Evolutionary conservation across 2,113 vertebrate genomes (phyloP).

Genomic region (Eptatretus burgeri): DNA sequence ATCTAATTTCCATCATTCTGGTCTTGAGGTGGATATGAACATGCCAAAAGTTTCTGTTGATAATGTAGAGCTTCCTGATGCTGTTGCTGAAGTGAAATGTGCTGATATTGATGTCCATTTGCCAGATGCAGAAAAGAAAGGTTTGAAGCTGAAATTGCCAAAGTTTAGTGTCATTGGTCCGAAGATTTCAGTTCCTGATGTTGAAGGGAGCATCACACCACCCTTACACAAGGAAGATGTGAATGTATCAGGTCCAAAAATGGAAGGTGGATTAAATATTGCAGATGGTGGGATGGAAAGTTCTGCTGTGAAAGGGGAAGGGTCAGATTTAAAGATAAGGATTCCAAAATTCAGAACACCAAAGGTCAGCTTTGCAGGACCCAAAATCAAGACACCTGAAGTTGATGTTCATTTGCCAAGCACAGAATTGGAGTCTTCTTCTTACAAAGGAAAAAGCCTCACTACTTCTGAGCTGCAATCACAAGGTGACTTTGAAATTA

Average conservation of each 20-base stretch:
- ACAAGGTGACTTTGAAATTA: too few species aligned
- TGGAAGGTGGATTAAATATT: too few species aligned
- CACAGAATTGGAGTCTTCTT: too few species aligned
- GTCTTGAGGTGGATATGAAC: not conserved
- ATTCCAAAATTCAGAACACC: too few species aligned
- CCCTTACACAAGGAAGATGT: not conserved
- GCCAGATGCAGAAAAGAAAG: not conserved
- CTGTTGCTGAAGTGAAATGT: constrained; percentile 13
- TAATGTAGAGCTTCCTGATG: constrained; percentile 3
- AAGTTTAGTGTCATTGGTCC: constrained; percentile 1
- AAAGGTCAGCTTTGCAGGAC: too few species aligned
- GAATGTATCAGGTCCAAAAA: not conserved
- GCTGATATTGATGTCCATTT: not conserved
- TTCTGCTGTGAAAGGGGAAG: not conserved
- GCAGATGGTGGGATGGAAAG: not conserved
- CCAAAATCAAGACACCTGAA: too few species aligned
- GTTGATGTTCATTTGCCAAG: too few species aligned
- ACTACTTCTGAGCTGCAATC: too few species aligned
- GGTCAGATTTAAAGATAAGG: too few species aligned
- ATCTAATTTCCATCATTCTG: constrained; percentile 13
- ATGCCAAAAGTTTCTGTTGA: not conserved
- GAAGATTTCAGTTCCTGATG: constrained; percentile 1
- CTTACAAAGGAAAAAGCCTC: too few species aligned
- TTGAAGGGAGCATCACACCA: not conserved
- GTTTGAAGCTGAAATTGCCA: constrained; percentile 3